Evolutionary conservation across 2,888 invertebrate species (phyloP), one percentile per base, ranked within the genome.

Genomic region (Venustoraphidia nigricollis): DNA sequence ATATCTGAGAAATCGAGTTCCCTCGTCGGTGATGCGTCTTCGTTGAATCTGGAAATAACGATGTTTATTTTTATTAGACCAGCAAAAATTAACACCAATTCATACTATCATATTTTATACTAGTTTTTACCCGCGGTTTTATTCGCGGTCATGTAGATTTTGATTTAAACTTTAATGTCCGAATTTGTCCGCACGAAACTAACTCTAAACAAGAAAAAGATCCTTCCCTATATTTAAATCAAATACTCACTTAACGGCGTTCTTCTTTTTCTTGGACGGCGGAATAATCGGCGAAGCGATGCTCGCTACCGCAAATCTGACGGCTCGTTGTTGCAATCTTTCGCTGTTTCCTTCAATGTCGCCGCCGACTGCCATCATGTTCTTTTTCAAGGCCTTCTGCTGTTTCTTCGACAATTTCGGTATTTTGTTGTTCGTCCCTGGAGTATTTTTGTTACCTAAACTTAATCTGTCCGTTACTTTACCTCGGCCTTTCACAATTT

Each of bases 291-390:
- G 38, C 6, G 47, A 47, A 11, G 47, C 47, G 10, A 42, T 35
- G 35, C 47, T 47, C 10, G 42, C 11, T 11, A 47, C 42, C 9
- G 13, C 17, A 72, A 95, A 95, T 58, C 95, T 75, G 51, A 90
- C 93, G 45, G 94, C 94, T 57, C 95, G 77, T 63, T 91, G 90
- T 63, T 86, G 83, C 56, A 92, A 72, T 58, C 83, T 77, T 60
- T 85, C 87, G 54, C 79, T 77, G 67, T 83, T 83, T 57, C 81
- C 83, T 61, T 81, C 81, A 56, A 80, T 72, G 42, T 70, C 68
- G 13, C 63, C 62, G 45, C 47, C 47, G 8, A 47, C 38, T 37
- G 34, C 34, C 27, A 35, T 47, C 14, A 43, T 17, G 2, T 35
- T 36, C 38, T 47, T 47, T 34, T 47, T 47, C 34, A 43, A 60